Base-by-base conservation (phyloP, 2,113 vertebrate genomes). In the Hyla sarda region DNA sequence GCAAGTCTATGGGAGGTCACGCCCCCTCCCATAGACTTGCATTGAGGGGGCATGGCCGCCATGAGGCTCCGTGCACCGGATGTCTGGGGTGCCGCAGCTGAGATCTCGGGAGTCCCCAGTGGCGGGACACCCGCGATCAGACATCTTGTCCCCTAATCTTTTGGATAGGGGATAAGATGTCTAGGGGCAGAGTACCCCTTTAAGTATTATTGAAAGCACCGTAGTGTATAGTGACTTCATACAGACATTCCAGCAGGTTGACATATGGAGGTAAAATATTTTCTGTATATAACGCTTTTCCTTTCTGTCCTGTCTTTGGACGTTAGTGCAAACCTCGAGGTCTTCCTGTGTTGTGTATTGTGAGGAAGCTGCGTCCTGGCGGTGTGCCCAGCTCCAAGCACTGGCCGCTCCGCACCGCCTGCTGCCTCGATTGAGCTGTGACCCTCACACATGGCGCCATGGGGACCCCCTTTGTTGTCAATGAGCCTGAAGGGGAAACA, bases 381-480 rank as follows among this genome's bases (percentile, higher is more conserved):
- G 11, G 4, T 1, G 11, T 83, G 72, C 86, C 86, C 72, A 56
- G 60, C 32, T 58, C 47, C 16, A 19, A 25, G 41, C 58, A 45
- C 77, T 56, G 77, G 56, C 78, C 28, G 78, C 67, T 47, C 50
- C 25, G n/a, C n/a, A n/a, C 77, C 77, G 77, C 77, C 78, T 28
- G 78, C 67, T 47, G 65, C 25, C 65, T 73, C 52, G 14, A 60
- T 72, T 86, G 23, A 72, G 84, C 65, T 14, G 62, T 86, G 84
- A 82, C 77, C 78, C 84, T 56, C 78, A 23, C 77, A 60, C 67
- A 74, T 86, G 77, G 78, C 85, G 67, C 85, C 84, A 73, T 19
- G 28, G 85, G 67, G 77, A 62, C 76, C 67, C 77, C 67, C 85
- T 80, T 73, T 86, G 76, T 86, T 82, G 84, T 86, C 65, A 82